Evolutionary conservation across 2,113 vertebrate genomes (phyloP).

Genomic region (Rhagologus leucostigma): DNA sequence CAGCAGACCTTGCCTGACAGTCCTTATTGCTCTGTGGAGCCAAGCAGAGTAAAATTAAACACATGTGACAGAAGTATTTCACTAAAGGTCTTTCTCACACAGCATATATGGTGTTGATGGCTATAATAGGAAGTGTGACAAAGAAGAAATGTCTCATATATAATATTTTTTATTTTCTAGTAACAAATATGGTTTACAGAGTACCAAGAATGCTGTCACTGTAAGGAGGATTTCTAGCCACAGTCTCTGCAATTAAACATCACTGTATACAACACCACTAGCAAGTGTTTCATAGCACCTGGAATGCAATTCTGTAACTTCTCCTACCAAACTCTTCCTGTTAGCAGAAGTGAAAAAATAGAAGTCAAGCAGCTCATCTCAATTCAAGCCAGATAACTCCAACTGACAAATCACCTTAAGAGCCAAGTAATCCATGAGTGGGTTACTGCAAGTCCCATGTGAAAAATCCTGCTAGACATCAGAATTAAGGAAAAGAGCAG

Average conservation of each 20-base stretch:
- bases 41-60: background rate
- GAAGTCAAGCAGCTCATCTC: background rate
- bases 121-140: background rate
- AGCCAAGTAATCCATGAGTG: background rate
- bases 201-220: background rate
- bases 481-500: background rate
- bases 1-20: background rate
- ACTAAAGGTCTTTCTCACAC: background rate
- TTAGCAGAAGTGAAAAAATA: background rate
- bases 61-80: background rate
- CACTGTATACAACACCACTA: rapidly evolving
- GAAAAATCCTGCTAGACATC: conserved; percentile 5
- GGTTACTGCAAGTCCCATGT: background rate
- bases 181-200: background rate
- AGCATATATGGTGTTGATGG: background rate
- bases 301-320: background rate
- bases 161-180: background rate
- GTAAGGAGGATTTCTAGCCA: background rate
- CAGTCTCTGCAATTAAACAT: background rate
- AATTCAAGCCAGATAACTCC: background rate
- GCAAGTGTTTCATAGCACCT: background rate
- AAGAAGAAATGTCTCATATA: background rate
- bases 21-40: background rate
- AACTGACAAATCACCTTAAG: background rate
- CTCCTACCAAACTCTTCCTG: background rate